Evolutionary conservation across 2,797 vertebrate genomes (phyloP).

Genomic region (Emydoidea blandingii): DNA sequence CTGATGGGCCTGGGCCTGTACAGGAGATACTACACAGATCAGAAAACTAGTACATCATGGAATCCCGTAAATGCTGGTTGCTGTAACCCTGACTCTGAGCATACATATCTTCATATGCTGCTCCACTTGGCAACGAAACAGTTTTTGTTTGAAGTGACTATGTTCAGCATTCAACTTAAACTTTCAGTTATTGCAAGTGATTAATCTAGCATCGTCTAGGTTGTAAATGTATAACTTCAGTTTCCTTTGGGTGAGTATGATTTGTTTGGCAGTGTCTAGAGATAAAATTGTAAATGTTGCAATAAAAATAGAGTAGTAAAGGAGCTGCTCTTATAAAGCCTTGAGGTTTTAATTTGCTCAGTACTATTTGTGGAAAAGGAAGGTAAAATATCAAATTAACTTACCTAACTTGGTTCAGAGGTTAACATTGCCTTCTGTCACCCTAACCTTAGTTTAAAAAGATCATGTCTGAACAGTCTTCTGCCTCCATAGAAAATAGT

Average conservation of each 20-base stretch:
- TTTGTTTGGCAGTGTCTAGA: not conserved
- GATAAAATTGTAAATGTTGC: fast-evolving
- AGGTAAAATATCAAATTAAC: not conserved
- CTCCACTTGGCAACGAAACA: no score
- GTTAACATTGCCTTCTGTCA: not conserved
- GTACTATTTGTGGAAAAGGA: not conserved
- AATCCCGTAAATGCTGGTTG: not conserved
- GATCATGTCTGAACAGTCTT: not conserved
- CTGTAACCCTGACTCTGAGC: not conserved
- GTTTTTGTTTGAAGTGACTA: no score
- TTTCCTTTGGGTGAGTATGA: not conserved
- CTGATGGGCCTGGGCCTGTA: not conserved
- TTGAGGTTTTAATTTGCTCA: not conserved
- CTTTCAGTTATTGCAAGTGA: not conserved
- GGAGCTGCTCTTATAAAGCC: not conserved
- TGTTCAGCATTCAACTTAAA: not conserved
- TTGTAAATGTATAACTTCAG: not conserved
- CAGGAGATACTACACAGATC: not conserved
- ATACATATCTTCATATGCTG: not conserved
- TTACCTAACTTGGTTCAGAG: not conserved
- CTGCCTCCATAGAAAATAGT: not conserved
- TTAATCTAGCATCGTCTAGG: not conserved
- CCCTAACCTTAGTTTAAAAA: not conserved
- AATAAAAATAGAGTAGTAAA: not conserved
- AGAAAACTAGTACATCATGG: not conserved